Base-by-base conservation (phyloP, 2,797 vertebrate species). In the Melopsittacus undulatus region DNA sequence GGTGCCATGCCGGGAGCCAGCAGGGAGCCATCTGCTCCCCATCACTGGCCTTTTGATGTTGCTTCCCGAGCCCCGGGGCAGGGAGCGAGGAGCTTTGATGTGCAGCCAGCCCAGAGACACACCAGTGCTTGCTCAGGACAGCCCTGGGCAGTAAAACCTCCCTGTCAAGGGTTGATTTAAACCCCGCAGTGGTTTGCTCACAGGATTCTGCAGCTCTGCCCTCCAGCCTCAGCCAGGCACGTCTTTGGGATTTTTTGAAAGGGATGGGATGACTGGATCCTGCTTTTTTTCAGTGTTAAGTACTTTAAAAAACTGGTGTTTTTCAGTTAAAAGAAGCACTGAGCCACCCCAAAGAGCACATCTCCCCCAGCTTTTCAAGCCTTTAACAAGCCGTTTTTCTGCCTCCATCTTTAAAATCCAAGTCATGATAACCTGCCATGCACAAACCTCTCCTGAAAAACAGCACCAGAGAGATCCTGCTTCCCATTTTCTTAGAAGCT, bases 31-130 rank as follows among this genome's bases (percentile, higher is more conserved):
- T 95, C 89, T 94, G 92, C 70, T 94, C 87, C 91, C 75, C 93
- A 84, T 94, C 85, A 75, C 54, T 42, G 0, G 36, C 81, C 67
- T 6, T 92, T 94, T 81, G 95, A 95, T 95, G 87, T 84, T 30
- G 18, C 74, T 38, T 29, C 48, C 57, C 0, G 16, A 51, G 89
- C 75, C 38, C 8, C 21, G 56, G 66, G 90, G 90, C 85, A 7
- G 61, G 38, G 43, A 66, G 30, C 2, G n/a, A 48, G 1, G 10
- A 70, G 89, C 93, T 96, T 94, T 95, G 94, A 92, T 95, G 81
- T 91, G 74, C 45, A 23, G 59, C 87, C 87, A 34, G 51, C 61
- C 26, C 43, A 3, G 63, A 15, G 81, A 61, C 30, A 38, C 48
- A 14, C 51, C 30, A 32, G 27, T 7, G 16, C 59, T 78, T 3